These are phyloP conservation scores for Macrosiphum euphorbiae DNA, from an alignment of 2,888 invertebrate genomes.

Conservation along the genomic window DNA sequence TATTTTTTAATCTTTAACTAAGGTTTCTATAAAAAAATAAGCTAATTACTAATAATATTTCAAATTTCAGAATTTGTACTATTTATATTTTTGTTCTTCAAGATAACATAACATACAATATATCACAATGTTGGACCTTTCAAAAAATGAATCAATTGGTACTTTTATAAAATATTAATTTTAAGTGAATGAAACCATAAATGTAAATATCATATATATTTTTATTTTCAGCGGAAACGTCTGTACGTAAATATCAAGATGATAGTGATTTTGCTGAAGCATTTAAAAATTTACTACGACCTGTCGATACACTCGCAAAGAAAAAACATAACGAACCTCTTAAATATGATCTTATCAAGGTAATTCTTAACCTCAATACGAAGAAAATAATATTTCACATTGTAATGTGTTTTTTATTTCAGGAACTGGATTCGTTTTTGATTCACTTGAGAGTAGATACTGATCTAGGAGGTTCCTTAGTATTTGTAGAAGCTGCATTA, in stretches of 20 bases:
- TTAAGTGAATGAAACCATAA: not conserved
- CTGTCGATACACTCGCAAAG: slow-evolving; percentile 30
- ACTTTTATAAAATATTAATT: not conserved
- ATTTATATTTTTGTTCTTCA: not conserved
- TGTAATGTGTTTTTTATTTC: slow-evolving; percentile 10
- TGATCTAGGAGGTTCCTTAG: slow-evolving; percentile 69
- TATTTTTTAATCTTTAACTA: not conserved
- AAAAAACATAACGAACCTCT: slow-evolving; percentile 31
- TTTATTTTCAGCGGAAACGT: not conserved
- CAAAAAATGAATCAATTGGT: not conserved
- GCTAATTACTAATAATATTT: not conserved
- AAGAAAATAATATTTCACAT: not conserved
- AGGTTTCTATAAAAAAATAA: not conserved
- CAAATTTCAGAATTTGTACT: slow-evolving; percentile 9
- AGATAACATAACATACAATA: not conserved
- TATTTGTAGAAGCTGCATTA: slow-evolving; percentile 84
- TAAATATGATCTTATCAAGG: slow-evolving; percentile 32
- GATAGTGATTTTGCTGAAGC: slow-evolving; percentile 55
- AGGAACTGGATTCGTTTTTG: slow-evolving; percentile 60
- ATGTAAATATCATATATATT: not conserved
- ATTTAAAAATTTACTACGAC: slow-evolving; percentile 50
- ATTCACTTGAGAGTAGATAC: slow-evolving; percentile 25
- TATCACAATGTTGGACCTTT: not conserved
- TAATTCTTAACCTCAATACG: not conserved
- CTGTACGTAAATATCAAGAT: slow-evolving; percentile 32